These are phyloP conservation scores for Triplophysa dalaica DNA, from an alignment of 2,113 vertebrate species.

Conservation along the genomic window DNA sequence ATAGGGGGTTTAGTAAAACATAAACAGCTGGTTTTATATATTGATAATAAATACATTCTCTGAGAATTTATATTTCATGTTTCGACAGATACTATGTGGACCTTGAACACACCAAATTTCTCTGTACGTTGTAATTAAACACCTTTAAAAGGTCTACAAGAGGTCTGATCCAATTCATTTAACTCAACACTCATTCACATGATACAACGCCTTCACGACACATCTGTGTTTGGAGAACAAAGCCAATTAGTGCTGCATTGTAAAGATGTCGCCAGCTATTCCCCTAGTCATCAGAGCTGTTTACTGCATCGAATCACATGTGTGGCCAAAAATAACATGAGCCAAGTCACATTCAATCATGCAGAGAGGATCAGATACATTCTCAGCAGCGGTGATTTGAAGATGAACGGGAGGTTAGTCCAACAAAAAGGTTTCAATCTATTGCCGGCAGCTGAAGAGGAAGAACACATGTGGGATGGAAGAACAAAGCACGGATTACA, in stretches of 20 bases:
- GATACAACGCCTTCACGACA: not conserved
- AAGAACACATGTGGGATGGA: conserved; percentile 2
- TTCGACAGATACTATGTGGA: not conserved
- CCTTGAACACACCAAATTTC: not conserved
- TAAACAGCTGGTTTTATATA: too few species aligned
- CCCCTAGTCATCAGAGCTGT: conserved; percentile 20
- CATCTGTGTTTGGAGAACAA: conserved; percentile 34
- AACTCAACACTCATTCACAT: not conserved
- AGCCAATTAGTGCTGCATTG: conserved; percentile 29
- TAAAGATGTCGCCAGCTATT: not conserved
- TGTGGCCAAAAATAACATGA: conserved; percentile 33
- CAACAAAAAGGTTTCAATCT: conserved; percentile 52
- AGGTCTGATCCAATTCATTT: not conserved
- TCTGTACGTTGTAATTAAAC: not conserved
- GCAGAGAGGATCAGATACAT: conserved; percentile 18
- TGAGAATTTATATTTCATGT: too few species aligned
- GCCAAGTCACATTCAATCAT: conserved; percentile 30
- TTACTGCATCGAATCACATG: conserved; percentile 36
- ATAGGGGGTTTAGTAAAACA: too few species aligned
- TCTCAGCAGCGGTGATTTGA: conserved; percentile 41
- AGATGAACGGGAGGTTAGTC: conserved; percentile 46
- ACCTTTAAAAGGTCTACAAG: not conserved
- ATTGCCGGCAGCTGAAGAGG: conserved; percentile 10
- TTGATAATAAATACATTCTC: too few species aligned
- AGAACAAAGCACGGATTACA: conserved; percentile 34